Evolutionary conservation across 2,797 vertebrate genomes (phyloP), one percentile per base, ranked within the genome.

Genomic region (Pantherophis alleghaniensis): DNA sequence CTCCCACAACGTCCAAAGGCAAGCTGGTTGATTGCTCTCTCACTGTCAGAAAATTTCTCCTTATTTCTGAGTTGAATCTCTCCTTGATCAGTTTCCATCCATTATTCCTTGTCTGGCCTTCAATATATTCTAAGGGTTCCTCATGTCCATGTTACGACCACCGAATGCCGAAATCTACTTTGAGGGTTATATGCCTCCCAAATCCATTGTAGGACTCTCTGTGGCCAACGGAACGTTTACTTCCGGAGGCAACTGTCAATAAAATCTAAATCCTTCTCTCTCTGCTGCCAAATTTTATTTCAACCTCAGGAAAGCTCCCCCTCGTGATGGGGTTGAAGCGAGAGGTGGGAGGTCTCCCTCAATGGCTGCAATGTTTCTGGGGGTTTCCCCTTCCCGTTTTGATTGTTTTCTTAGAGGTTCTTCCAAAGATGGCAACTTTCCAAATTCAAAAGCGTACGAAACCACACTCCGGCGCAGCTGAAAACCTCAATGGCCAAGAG

Each of bases 371-470:
- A 5, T 51, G 60, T 95, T 92, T 95, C 92, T 53, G 63, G 93
- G 79, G 66, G 87, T 37, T 94, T 93, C 74, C 92, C 87, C 92
- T 92, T 95, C 92, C 74, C 90, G 28, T 91, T 89, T 92, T 28
- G 1, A 47, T 90, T 47, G 93, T 92, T 97, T 94, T 61, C 94
- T 96, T 89, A n/a, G 53, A 94, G 91, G 86, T n/a, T 93, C 74
- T 91, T 95, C 94, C 91, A 92, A 95, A 95, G 92, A 60, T 13
- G 0, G 91, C 88, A 79, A 47, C 11, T 9, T 69, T 90, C 69
- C 56, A 87, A 18, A 90, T 92, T 94, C 92, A 95, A 95, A 96
- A 94, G 47, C 2, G 0, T 66, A 93, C n/a, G 26, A 86, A 94
- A 95, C 86, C 2, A 0, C 74, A 32, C 83, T 66, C 87, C 90